Base-by-base conservation (phyloP, 92 coral and sea anemone species). In the Bergia sp. region DNA sequence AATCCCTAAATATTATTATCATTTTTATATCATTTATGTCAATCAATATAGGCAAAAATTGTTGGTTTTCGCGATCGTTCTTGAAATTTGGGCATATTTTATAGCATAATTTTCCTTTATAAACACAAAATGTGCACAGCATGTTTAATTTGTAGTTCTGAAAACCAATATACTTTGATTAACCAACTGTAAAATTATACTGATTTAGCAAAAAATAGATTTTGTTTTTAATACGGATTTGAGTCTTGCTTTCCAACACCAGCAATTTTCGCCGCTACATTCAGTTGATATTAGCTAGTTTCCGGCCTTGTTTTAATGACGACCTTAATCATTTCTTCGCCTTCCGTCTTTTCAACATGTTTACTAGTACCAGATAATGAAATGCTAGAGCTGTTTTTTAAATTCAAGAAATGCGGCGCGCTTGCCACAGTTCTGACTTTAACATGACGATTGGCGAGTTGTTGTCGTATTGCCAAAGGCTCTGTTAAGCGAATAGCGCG, bases 401-500 rank as follows among this genome's bases (percentile, higher is more conserved):
- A 15, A 1, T 9, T 44, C 8, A 45, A 15, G 39, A 49, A 44
- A 20, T 50, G 38, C 37, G 82, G 82, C 74, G 72, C 85, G 37
- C 74, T 61, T 10, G 57, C 38, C 83, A 47, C 89, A 74, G 76
- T 44, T 66, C 77, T 89, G 16, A 38, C 86, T 38, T 79, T 61
- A 39, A 69, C 4, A 40, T 36, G 84, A n/a, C 2, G 11, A 13
- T 7, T 61, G 36, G 21, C 41, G 40, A 39, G 72, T 23, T 81
- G 38, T 18, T 82, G 45, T 86, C 83, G 88, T 3, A 69, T 53
- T 37, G 94, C 92, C 13, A 94, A 75, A 13, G 97, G 97, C 74
- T 94, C 94, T 50, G 97, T 94, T 23, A 94, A 81, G 36, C 97
- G 89, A 23, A 90, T 82, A 41, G 92, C 87, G 76, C 96, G 89